phyloP scores from a whole-genome alignment of 1,140 invertebrate species.

The Dryas iulia region DNA sequence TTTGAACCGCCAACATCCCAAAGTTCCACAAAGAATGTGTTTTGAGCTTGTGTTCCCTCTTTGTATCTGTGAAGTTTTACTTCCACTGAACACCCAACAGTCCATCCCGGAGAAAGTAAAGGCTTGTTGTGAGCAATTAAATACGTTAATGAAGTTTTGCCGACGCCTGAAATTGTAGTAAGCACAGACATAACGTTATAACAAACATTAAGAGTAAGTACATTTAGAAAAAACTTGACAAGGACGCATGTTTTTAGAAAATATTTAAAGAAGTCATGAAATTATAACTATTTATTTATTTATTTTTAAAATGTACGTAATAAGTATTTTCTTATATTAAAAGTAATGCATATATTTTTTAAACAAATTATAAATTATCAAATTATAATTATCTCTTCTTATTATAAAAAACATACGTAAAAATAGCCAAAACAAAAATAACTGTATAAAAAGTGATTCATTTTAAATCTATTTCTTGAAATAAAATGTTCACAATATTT shows the following conservation, averaged over 20 bases:
- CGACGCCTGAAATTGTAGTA: slow-evolving; percentile 85
- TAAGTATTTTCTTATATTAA: too few relatives aligned
- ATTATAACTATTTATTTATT: too few relatives aligned
- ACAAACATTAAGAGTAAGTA: background rate
- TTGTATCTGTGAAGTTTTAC: slow-evolving; percentile 97
- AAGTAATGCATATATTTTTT: too few relatives aligned
- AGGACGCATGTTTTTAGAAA: too few relatives aligned
- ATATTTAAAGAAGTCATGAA: too few relatives aligned
- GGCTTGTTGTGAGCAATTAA: slow-evolving; percentile 94
- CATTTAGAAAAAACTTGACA: background rate
- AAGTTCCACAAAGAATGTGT: slow-evolving; percentile 95
- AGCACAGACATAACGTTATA: too few relatives aligned
- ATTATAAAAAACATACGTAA: too few relatives aligned
- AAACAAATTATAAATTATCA: too few relatives aligned
- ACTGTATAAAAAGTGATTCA: too few relatives aligned
- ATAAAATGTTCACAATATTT: background rate
- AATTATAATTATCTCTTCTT: too few relatives aligned
- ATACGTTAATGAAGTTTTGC: slow-evolving; percentile 96
- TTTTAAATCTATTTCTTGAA: background rate
- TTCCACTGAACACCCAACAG: slow-evolving; percentile 96
- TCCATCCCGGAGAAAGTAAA: slow-evolving; percentile 93
- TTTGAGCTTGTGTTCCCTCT: slow-evolving; percentile 94
- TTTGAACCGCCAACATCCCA: slow-evolving; percentile 98
- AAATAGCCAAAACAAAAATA: too few relatives aligned
- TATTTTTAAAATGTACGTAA: too few relatives aligned